A percentile compares a stretch with the other conserved stretches of the same genome.
phyloP scores from a whole-genome alignment of 2,888 invertebrate genomes.

The Macrophya alboannulata region DNA sequence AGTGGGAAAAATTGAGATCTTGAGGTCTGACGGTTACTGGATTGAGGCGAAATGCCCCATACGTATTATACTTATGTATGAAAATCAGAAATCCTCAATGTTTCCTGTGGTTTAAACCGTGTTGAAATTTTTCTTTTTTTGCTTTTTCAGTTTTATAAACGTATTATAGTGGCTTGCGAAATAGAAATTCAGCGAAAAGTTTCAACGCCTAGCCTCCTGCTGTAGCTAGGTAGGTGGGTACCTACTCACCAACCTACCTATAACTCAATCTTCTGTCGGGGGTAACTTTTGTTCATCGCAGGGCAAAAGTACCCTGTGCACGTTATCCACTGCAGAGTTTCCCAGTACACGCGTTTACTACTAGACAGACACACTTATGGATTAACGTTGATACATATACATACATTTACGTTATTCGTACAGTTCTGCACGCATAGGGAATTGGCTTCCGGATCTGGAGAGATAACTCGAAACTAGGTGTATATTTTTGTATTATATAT shows the following conservation, averaged over 20 bases:
- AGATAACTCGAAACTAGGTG: background rate
- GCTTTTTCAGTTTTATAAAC: background rate
- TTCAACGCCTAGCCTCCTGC: background rate
- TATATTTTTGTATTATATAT: background rate
- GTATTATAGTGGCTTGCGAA: background rate
- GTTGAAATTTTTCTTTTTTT: no score
- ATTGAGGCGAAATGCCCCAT: no score
- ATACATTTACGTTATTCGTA: no score
- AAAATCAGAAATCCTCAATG: background rate
- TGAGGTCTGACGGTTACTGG: no score
- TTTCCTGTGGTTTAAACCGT: background rate
- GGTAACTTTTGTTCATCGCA: constrained; percentile 7
- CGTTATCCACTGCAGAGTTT: background rate
- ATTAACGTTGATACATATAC: background rate
- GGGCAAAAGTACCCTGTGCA: background rate
- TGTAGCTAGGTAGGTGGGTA: background rate
- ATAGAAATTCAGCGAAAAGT: background rate
- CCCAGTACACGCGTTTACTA: background rate
- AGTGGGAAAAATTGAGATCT: no score
- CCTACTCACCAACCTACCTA: background rate
- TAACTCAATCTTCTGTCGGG: constrained; percentile 21
- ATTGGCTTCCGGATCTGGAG: constrained; percentile 20
- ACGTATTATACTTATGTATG: background rate
- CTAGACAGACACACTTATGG: background rate
- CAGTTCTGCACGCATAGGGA: background rate